phyloP scores from a whole-genome alignment of 2,888 invertebrate species.

The Shargacucullia verbasci region DNA sequence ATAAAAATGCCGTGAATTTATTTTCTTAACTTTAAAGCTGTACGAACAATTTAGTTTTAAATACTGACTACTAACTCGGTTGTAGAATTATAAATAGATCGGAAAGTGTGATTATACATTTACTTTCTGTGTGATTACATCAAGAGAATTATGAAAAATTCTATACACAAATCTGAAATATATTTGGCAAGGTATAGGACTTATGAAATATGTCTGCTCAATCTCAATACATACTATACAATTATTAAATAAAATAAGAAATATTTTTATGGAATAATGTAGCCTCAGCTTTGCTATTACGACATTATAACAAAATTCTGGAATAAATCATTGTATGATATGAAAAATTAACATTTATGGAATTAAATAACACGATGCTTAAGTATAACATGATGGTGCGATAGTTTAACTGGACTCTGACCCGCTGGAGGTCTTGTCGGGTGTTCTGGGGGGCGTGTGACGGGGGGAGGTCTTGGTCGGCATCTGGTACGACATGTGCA shows the following conservation, averaged over 20 bases:
- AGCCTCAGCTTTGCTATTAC: constrained; percentile 16
- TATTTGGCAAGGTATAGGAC: constrained; percentile 33
- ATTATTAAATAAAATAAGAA: constrained; percentile 1
- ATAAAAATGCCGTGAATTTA: constrained; percentile 13
- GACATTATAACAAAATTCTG: constrained; percentile 13
- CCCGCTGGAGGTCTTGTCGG: constrained; percentile 78
- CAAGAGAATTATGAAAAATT: constrained; percentile 5
- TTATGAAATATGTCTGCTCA: constrained; percentile 2
- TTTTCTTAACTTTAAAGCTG: constrained; percentile 31
- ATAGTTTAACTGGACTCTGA: constrained; percentile 79
- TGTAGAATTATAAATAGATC: constrained; percentile 9
- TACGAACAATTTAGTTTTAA: constrained; percentile 49
- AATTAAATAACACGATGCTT: constrained; percentile 43
- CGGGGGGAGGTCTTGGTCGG: constrained; percentile 74
- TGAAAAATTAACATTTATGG: constrained; percentile 32
- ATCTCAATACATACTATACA: constrained; percentile 5
- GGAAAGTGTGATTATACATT: constrained; percentile 21
- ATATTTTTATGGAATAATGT: constrained; percentile 3
- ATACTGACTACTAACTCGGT: constrained; percentile 44
- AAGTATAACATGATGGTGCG: constrained; percentile 12
- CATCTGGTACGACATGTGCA: constrained; percentile 92
- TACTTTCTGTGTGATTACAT: too few species aligned
- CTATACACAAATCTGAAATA: constrained; percentile 10
- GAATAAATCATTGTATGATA: constrained; percentile 25
- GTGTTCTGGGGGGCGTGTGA: constrained; percentile 73